Base-by-base conservation (phyloP, 2,888 invertebrate species). In the Erynnis tages region DNA sequence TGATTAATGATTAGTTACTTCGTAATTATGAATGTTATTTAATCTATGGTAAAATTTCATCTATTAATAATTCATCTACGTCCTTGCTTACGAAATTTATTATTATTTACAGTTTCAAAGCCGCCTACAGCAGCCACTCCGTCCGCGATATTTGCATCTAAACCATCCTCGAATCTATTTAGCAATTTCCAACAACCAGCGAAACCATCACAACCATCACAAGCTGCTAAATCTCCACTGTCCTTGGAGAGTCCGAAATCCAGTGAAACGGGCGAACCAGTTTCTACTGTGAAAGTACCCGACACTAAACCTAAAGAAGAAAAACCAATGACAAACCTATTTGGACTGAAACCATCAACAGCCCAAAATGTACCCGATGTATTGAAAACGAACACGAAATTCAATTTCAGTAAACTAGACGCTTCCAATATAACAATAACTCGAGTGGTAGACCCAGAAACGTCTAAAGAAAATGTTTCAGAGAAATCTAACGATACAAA, bases 181-280 rank as follows among this genome's bases (percentile, higher is more conserved):
- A 77, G 59, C 54, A 79, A 80, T 66, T 74, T 73, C 58, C 30
- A 52, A 32, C 69, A 69, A 58, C 65, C 73, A 0, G 71, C 69
- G 53, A 41, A 69, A 2, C 65, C 70, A 32, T 55, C 57, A 21
- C 69, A 75, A 47, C 38, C 62, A 27, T n/a, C n/a, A 58, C 47
- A 59, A 7, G 55, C 45, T 45, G 13, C 53, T 1, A 43, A 23
- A 16, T 11, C 35, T 19, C 49, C 5, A 71, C n/a, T n/a, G n/a
- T n/a, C n/a, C n/a, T n/a, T n/a, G n/a, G n/a, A n/a, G n/a, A n/a
- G 57, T 47, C 57, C 66, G 1, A 73, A 76, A 58, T 75, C 80
- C n/a, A 73, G 67, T 38, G 87, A 84, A 72, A 85, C 82, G 4
- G 82, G 82, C 0, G 87, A 87, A 69, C 66, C 69, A 3, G 81